Conservation (phyloP, 2,113 vertebrate species). For the Thinocorus orbignyianus region DNA sequence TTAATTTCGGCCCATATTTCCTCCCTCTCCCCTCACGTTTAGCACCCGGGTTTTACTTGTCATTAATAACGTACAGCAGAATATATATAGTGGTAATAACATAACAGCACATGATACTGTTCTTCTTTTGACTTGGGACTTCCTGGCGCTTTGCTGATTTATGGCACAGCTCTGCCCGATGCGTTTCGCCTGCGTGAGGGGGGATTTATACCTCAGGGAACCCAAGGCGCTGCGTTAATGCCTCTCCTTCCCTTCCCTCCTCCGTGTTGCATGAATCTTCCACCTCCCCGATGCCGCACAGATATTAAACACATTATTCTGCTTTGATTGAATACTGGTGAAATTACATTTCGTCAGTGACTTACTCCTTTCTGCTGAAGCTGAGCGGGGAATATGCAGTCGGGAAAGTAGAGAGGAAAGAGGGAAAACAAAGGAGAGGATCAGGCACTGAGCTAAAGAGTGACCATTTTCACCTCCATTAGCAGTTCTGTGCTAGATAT, state of each 20-base stretch:
- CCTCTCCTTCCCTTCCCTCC: conserved; percentile 23
- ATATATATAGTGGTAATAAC: conserved; percentile 37
- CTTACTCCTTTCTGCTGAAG: neutral
- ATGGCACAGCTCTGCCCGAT: neutral
- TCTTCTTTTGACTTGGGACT: neutral
- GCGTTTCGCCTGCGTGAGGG: neutral
- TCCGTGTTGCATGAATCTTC: conserved; percentile 55
- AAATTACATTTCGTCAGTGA: conserved; percentile 53
- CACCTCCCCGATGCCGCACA: conserved; percentile 31
- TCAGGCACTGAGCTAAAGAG: neutral
- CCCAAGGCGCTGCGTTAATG: conserved; percentile 18
- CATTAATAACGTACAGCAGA: neutral
- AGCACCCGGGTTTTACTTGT: neutral
- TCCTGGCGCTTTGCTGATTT: neutral
- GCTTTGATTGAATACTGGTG: conserved; percentile 58
- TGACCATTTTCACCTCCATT: conserved; percentile 45
- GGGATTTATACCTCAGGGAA: neutral
- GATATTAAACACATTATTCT: conserved; percentile 79
- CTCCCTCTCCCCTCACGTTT: neutral
- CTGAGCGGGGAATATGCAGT: neutral
- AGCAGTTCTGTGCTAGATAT: conserved; percentile 45
- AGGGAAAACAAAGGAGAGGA: neutral
- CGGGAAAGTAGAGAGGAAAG: neutral
- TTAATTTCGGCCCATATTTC: neutral
- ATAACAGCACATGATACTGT: neutral